phyloP scores from a whole-genome alignment of 2,113 vertebrate genomes.

The Tychaedon coryphoeus region DNA sequence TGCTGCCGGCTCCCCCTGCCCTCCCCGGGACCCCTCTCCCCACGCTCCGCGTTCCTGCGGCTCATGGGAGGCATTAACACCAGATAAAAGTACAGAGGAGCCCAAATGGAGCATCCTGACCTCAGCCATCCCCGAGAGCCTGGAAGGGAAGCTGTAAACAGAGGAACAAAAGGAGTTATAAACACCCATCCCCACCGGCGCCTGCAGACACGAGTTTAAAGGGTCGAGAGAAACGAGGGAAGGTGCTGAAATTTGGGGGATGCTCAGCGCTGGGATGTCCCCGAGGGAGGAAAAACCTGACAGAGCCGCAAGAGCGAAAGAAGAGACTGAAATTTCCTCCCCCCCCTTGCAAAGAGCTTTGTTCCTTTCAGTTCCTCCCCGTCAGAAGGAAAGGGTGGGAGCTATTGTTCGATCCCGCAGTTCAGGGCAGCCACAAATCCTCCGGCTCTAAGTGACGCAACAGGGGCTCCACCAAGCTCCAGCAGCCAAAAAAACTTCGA shows the following conservation, averaged over 20 bases:
- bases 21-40: neutral
- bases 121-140: constrained; percentile 21
- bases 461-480: neutral
- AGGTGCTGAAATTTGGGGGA: neutral
- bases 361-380: neutral
- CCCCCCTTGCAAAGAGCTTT: neutral
- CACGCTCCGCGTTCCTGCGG: neutral
- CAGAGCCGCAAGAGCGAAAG: neutral
- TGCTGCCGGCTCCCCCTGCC: neutral
- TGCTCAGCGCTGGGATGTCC: neutral
- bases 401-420: neutral
- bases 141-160: constrained; percentile 63
- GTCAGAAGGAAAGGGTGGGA: constrained; percentile 24
- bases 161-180: constrained; percentile 54
- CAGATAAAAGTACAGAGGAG: neutral
- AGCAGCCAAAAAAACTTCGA: neutral
- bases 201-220: neutral
- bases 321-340: neutral
- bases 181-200: neutral
- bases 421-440: neutral
- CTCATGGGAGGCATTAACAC: constrained; percentile 38
- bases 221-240: neutral
- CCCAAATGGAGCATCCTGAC: constrained; percentile 57
- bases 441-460: neutral
- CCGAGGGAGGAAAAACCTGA: neutral